Base-by-base conservation (phyloP, 2,113 vertebrate genomes). In the Zonotrichia leucophrys region DNA sequence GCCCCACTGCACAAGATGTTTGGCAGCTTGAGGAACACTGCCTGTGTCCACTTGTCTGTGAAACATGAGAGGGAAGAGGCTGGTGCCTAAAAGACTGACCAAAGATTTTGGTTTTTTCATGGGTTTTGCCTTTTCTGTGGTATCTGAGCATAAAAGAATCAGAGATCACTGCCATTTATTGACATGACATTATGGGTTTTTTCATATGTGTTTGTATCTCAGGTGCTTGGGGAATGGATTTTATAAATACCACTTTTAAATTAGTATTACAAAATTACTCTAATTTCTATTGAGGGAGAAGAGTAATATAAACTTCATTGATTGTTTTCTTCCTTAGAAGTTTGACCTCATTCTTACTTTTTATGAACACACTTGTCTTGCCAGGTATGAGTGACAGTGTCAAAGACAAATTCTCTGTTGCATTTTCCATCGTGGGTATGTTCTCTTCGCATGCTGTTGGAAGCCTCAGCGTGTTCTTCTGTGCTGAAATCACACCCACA, bases 371-470 rank as follows among this genome's bases (percentile, higher is more conserved):
- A 2, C 24, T 47, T 95, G 23, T 84, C 81, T 93, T 53, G 49
- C 21, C 97, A 99, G 99, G 99, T 90, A 98, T 99, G 98, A 98
- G 98, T 56, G 99, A 99, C 97, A 98, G 98, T 3, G 98, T 99
- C 96, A 99, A 99, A 96, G 98, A 98, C 95, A 99, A 99, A 68
- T 99, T 99, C 97, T 99, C 99, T 7, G 98, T 99, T 7, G 98
- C 99, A 0, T 99, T 99, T 95, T 99, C 99, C 97, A 98, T 99
- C 64, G 99, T 99, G 81, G 99, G 99, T 87, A 99, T 99, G 99
- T 99, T 99, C 89, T 99, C 99, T 18, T 99, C 99, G 3, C 99
- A 99, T 10, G 99, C 99, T 0, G 99, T 99, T 90, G 99, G 99
- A 95, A 99, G 98, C 46, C 99, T 99, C 95, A 99, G 99, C 55